phyloP scores from a whole-genome alignment of 1,140 invertebrate species.

The Drosophila sulfurigaster region DNA sequence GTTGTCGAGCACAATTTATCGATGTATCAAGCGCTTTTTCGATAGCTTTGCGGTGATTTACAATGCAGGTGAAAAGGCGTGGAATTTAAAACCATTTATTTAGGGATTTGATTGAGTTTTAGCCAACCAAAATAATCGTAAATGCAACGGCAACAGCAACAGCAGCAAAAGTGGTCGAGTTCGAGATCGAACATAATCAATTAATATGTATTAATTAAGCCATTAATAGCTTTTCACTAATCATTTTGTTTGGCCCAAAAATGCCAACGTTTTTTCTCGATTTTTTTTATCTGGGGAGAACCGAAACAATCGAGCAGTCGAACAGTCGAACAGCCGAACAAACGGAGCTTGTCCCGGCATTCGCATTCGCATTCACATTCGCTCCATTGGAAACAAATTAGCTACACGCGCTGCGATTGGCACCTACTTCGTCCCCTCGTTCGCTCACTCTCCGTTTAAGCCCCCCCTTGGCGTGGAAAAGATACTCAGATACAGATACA shows the following conservation, averaged over 20 bases:
- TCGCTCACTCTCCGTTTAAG: neutral
- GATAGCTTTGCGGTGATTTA: slow-evolving; percentile 10
- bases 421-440: slow-evolving; percentile 35
- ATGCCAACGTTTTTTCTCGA: slow-evolving; percentile 30
- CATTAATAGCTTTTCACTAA: slow-evolving; percentile 78
- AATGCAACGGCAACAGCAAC: neutral
- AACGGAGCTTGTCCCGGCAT: slow-evolving; percentile 10
- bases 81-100: slow-evolving; percentile 1
- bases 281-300: slow-evolving; percentile 24
- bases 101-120: neutral
- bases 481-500: slow-evolving; percentile 4
- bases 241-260: slow-evolving; percentile 76
- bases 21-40: slow-evolving; percentile 2
- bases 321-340: neutral
- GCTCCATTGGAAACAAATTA: slow-evolving; percentile 61
- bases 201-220: slow-evolving; percentile 72
- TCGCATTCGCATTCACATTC: neutral
- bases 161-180: neutral
- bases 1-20: slow-evolving; percentile 5
- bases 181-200: slow-evolving; percentile 57
- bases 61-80: neutral
- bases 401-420: slow-evolving; percentile 71
- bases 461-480: neutral
- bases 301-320: slow-evolving; percentile 15
- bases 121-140: neutral